Evolutionary conservation across 2,888 invertebrate genomes (phyloP), one percentile per base, ranked within the genome.

Genomic region (Carcina quercana): DNA sequence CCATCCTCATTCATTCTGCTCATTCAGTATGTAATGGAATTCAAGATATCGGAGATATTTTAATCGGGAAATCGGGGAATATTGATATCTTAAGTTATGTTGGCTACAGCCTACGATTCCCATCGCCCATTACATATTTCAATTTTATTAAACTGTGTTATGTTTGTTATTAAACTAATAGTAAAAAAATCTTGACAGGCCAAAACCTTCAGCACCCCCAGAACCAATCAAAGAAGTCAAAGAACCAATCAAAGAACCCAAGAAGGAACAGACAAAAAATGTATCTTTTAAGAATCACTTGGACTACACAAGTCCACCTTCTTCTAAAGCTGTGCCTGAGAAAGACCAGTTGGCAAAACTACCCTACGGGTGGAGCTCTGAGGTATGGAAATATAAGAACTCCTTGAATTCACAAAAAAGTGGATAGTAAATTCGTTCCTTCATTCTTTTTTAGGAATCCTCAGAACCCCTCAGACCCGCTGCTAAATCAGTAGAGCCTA

Each of bases 261-360:
- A 71, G 42, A 84, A 82, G 29, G 84, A 85, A 40, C 76, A 73
- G 24, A 84, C 84, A 0, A 85, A 85, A 48, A 84, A 84, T 26
- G 85, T 85, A 0, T 85, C 85, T 0, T 85, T 85, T 50, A 85
- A 85, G 45, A 85, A 85, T 38, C 84, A 85, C 36, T 50, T 84
- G 36, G 85, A 84, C 52, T 80, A 79, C 50, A 82, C 83, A 14
- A 82, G 79, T 31, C 71, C 72, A 13, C 78, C 80, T 0, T 47
- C 71, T 2, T 76, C 76, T 0, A 80, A 80, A 36, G 68, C 79
- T 12, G 75, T 84, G 6, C 75, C 82, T 1, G 85, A 85, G 34
- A 85, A 85, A 30, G 85, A 85, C 30, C 83, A 84, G 43, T 64
- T 85, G 0, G 85, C 85, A 0, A 85, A 85, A 37, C 53, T 83